phyloP scores from a whole-genome alignment of 2,888 invertebrate species.

The Pilophorus perplexus region DNA sequence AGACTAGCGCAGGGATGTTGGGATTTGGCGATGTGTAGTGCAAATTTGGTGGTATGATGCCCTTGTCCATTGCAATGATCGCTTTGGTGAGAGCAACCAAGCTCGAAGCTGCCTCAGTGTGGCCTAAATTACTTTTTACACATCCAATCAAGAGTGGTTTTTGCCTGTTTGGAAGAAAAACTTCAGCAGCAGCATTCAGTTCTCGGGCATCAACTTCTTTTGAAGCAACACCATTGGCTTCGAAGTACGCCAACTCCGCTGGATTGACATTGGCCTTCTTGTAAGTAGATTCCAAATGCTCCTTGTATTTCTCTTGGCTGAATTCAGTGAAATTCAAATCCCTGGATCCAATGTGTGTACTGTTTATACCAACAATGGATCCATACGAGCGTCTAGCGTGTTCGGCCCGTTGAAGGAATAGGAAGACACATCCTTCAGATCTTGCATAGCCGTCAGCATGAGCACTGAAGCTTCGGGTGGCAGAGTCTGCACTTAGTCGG shows the following conservation, averaged over 20 bases:
- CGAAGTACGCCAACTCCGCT: conserved; percentile 57
- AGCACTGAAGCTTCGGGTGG: conserved; percentile 62
- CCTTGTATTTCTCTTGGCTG: conserved; percentile 47
- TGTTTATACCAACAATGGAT: conserved; percentile 58
- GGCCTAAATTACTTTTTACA: conserved; percentile 97
- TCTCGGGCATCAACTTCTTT: conserved; percentile 45
- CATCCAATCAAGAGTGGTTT: conserved; percentile 86
- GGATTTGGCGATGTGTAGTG: conserved; percentile 83
- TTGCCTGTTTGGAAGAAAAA: conserved; percentile 26
- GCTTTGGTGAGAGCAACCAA: conserved; percentile 86
- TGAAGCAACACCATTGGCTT: conserved; percentile 49
- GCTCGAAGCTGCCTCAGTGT: conserved; percentile 90
- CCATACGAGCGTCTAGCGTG: conserved; percentile 55
- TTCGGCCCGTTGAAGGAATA: conserved; percentile 53
- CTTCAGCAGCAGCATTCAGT: conserved; percentile 44
- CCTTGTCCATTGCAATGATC: conserved; percentile 86
- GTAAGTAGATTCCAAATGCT: conserved; percentile 54
- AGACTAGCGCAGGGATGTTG: conserved; percentile 65
- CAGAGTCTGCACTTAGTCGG: conserved; percentile 77
- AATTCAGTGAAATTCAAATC: conserved; percentile 51
- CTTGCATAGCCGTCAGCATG: conserved; percentile 54
- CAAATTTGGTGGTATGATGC: conserved; percentile 83
- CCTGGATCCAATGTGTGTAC: conserved; percentile 60
- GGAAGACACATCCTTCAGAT: conserved; percentile 54
- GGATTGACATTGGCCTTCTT: conserved; percentile 56